These are phyloP conservation scores for Urocitellus parryii DNA, from an alignment of 2,113 vertebrate species.

Conservation along the genomic window DNA sequence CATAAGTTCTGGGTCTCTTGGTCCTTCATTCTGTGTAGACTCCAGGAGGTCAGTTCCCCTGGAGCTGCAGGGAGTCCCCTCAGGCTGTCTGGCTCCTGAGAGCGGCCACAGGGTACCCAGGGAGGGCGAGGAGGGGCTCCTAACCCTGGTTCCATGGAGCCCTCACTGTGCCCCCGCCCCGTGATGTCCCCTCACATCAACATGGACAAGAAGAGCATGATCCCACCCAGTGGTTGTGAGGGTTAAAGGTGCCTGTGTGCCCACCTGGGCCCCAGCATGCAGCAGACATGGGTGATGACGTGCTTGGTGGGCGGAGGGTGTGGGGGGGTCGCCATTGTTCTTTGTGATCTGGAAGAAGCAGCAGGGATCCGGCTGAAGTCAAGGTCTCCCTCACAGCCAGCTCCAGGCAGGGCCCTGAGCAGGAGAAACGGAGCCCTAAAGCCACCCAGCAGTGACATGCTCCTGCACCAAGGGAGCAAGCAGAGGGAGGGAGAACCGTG, in stretches of 20 bases:
- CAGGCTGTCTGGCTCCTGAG: neutral
- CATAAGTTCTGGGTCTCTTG: neutral
- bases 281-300: rapidly evolving
- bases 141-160: rapidly evolving
- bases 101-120: rapidly evolving
- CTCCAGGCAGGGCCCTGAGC: neutral
- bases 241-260: rapidly evolving
- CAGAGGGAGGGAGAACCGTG: rapidly evolving
- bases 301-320: rapidly evolving
- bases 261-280: rapidly evolving
- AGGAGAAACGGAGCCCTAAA: neutral
- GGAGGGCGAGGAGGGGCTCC: rapidly evolving
- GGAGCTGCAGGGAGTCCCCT: rapidly evolving
- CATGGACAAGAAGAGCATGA: rapidly evolving
- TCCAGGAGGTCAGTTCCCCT: neutral
- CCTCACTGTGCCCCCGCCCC: neutral
- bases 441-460: rapidly evolving
- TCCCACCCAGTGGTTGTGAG: rapidly evolving
- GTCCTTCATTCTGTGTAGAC: neutral
- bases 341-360: neutral
- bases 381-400: too few species aligned
- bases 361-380: neutral
- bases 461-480: rapidly evolving
- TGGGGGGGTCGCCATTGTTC: rapidly evolving
- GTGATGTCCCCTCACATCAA: too few species aligned